Conservation (phyloP, 2,113 vertebrate genomes). For the Peromyscus californicus region DNA sequence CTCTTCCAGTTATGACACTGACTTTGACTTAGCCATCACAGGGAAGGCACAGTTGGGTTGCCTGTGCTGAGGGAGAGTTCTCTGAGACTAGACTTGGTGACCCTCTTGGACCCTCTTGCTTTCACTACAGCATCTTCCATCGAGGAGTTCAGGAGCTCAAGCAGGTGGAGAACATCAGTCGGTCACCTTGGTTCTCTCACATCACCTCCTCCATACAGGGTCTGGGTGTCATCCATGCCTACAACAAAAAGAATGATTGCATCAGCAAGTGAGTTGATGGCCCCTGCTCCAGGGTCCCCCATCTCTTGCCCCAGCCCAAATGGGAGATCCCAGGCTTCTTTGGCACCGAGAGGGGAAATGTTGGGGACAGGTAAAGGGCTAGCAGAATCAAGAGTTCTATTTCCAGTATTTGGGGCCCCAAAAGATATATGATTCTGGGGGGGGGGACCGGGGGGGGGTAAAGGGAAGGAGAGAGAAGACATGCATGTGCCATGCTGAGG, state of each 20-base stretch:
- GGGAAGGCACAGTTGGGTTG: rapidly evolving
- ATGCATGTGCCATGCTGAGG: background rate
- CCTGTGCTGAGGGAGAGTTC: background rate
- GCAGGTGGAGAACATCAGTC: constrained; percentile 89
- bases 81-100: background rate
- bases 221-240: constrained; percentile 90
- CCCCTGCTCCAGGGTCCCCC: background rate
- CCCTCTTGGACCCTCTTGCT: background rate
- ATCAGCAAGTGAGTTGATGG: constrained; percentile 82
- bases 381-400: rapidly evolving
- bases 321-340: background rate
- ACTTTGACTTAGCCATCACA: rapidly evolving
- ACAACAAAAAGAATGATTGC: constrained; percentile 85
- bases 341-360: background rate
- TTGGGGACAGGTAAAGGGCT: background rate
- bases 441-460: background rate
- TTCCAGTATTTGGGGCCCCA: background rate
- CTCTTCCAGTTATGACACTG: rapidly evolving
- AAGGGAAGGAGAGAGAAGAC: background rate
- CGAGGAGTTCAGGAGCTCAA: constrained; percentile 88
- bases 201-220: constrained; percentile 89
- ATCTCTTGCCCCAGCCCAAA: rapidly evolving
- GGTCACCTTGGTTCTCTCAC: constrained; percentile 89
- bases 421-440: background rate
- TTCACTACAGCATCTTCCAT: constrained; percentile 86